A percentile compares a stretch with the other conserved stretches of the same genome.
These are phyloP conservation scores for Chironomus striatipennis DNA, from an alignment of 1,140 invertebrate genomes.

Conservation along the genomic window DNA sequence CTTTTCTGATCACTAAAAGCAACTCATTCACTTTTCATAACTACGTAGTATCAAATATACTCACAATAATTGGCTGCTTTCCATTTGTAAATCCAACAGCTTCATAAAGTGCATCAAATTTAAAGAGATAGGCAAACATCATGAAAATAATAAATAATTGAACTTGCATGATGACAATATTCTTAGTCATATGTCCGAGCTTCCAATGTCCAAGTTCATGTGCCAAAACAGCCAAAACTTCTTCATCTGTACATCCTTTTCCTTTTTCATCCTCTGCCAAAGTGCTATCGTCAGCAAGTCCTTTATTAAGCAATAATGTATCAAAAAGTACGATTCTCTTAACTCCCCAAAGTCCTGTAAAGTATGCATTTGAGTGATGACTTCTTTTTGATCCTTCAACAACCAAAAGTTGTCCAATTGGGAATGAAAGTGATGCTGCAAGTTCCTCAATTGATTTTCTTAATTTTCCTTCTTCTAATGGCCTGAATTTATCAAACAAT, in stretches of 20 bases:
- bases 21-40: background rate
- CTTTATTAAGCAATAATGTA: conserved; percentile 56
- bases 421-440: conserved; percentile 81
- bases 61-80: conserved; percentile 74
- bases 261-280: conserved; percentile 43
- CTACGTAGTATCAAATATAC: background rate
- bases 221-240: conserved; percentile 89
- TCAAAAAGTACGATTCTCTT: conserved; percentile 99
- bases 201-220: conserved; percentile 99
- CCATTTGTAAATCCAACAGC: conserved; percentile 79
- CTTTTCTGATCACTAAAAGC: background rate
- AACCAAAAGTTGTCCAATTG: conserved; percentile 90
- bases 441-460: conserved; percentile 80
- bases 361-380: conserved; percentile 95
- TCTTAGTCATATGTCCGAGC: conserved; percentile 81
- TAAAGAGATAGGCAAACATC: conserved; percentile 80
- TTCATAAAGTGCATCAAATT: conserved; percentile 66
- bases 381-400: conserved; percentile 96
- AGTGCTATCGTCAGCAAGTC: conserved; percentile 37
- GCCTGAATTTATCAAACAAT: conserved; percentile 97
- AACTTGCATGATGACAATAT: conserved; percentile 73
- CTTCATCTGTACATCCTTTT: conserved; percentile 81
- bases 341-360: conserved; percentile 95
- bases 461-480: conserved; percentile 84
- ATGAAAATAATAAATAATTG: conserved; percentile 69